A percentile compares a stretch with the other conserved stretches of the same genome.
Conservation (phyloP, 2,113 vertebrate species). For the Anhinga rufa region DNA sequence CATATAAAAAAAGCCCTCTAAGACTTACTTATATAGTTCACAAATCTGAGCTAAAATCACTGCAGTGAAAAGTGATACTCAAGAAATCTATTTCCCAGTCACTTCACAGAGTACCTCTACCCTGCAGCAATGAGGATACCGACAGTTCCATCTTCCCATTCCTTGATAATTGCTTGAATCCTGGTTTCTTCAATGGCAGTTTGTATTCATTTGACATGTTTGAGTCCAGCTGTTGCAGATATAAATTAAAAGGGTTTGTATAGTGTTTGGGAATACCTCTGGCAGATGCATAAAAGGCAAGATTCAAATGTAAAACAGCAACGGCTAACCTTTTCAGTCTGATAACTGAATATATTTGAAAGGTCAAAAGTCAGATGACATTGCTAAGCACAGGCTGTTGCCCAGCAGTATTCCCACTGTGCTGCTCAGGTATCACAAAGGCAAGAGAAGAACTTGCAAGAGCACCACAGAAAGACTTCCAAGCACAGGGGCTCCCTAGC, state of each 20-base stretch:
- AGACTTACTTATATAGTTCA: not conserved
- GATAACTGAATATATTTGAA: not conserved
- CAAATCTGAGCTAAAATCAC: not conserved
- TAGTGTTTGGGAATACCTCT: not conserved
- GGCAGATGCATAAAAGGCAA: not conserved
- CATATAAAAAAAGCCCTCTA: not conserved
- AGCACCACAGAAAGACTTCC: not conserved
- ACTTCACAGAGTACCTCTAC: not conserved
- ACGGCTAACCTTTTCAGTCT: not conserved
- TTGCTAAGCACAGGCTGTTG: not conserved
- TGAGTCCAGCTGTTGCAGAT: not conserved
- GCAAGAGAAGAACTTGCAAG: not conserved
- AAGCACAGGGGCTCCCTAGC: not conserved
- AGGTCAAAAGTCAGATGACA: not conserved
- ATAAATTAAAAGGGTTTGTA: not conserved
- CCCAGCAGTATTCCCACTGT: not conserved
- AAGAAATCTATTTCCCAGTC: not conserved
- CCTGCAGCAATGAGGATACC: not conserved
- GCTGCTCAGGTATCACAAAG: not conserved
- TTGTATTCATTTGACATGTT: not conserved
- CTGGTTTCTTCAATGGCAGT: not conserved
- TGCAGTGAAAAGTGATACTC: not conserved
- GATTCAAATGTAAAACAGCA: not conserved
- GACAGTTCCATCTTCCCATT: not conserved
- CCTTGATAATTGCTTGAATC: not conserved